phyloP scores from a whole-genome alignment of 2,797 vertebrate species.

The Diplodus puntazzo region DNA sequence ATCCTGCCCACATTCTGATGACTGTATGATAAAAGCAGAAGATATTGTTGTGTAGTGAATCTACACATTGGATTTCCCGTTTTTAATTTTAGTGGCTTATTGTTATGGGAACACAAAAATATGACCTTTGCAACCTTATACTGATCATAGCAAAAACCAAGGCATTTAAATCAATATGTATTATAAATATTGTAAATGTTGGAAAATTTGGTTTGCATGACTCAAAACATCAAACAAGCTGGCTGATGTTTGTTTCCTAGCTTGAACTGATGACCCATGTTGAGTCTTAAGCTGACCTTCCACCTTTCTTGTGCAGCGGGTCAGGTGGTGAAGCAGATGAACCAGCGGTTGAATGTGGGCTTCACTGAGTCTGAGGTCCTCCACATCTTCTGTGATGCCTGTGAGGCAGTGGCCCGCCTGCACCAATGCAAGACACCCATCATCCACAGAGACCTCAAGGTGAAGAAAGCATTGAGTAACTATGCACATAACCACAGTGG shows the following conservation, averaged over 20 bases:
- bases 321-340: slow-evolving; percentile 99
- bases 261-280: background rate
- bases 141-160: background rate
- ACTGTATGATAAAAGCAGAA: background rate
- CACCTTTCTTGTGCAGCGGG: slow-evolving; percentile 77
- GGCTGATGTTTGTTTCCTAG: background rate
- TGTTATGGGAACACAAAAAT: background rate
- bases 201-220: background rate
- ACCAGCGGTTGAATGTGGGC: slow-evolving; percentile 93
- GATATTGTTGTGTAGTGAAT: background rate
- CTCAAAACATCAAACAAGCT: background rate
- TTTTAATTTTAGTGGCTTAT: background rate
- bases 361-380: slow-evolving; percentile 94
- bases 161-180: background rate
- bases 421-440: slow-evolving; percentile 98
- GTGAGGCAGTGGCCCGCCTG: slow-evolving; percentile 95
- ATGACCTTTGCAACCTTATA: too few relatives aligned
- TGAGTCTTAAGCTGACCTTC: background rate
- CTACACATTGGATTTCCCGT: background rate
- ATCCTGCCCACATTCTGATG: background rate
- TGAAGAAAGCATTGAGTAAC: slow-evolving; percentile 61
- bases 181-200: background rate
- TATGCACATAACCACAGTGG: background rate
- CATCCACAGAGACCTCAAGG: slow-evolving; percentile 97
- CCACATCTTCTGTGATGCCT: slow-evolving; percentile 95